phyloP scores from a whole-genome alignment of 1,140 invertebrate genomes.

The Bradynema listronoti region DNA sequence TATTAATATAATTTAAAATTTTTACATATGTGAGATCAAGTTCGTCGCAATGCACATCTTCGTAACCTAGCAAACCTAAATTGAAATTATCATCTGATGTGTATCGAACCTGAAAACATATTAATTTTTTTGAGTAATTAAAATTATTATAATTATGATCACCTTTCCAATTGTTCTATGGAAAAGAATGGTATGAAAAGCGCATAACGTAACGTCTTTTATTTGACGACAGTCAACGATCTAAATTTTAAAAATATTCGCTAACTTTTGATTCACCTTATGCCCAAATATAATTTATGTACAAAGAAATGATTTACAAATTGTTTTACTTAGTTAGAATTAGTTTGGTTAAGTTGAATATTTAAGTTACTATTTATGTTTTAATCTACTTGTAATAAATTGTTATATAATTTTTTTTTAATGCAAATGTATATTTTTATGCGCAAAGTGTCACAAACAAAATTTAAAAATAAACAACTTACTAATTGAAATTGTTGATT shows the following conservation, averaged over 20 bases:
- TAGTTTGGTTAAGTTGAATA: not conserved
- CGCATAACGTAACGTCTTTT: conserved; percentile 34
- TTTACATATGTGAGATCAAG: conserved; percentile 49
- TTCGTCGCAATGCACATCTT: conserved; percentile 40
- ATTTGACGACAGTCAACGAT: conserved; percentile 42
- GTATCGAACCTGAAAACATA: conserved; percentile 30
- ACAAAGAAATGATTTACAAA: not conserved
- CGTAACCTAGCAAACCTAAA: conserved; percentile 36
- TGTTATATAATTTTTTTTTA: conserved; percentile 1
- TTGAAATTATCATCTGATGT: conserved; percentile 35
- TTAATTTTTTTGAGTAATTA: not conserved
- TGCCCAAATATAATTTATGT: no score
- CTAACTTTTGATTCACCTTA: no score
- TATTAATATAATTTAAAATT: no score
- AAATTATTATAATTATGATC: conserved; percentile 10
- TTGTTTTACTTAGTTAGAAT: not conserved
- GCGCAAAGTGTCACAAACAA: not conserved
- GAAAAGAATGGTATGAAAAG: conserved; percentile 38
- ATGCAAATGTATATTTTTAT: not conserved
- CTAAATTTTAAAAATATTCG: conserved; percentile 21
- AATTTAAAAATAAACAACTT: conserved; percentile 17
- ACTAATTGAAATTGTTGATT: conserved; percentile 42
- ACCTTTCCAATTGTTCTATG: conserved; percentile 38
- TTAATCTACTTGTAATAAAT: not conserved
- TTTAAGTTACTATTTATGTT: not conserved